phyloP scores from a whole-genome alignment of 2,888 invertebrate genomes.

The Phaonia tiefii region DNA sequence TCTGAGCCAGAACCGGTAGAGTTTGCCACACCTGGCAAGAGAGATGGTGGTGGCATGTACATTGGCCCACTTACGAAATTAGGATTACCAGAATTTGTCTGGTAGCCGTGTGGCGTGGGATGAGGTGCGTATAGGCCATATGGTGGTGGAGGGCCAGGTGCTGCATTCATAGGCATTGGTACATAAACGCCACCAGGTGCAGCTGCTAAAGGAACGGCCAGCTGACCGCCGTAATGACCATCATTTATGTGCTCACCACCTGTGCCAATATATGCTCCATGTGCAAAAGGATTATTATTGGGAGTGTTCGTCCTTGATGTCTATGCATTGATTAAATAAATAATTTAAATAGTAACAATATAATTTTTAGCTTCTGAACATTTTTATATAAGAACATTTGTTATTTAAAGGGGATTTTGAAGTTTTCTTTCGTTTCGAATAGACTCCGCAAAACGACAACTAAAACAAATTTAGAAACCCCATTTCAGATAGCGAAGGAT shows the following conservation, averaged over 20 bases:
- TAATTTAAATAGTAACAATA: no score
- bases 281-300: constrained; percentile 57
- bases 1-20: constrained; percentile 29
- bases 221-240: constrained; percentile 58
- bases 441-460: no score
- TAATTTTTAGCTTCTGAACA: no score
- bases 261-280: constrained; percentile 55
- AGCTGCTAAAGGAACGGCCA: constrained; percentile 49
- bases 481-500: no score
- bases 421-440: no score
- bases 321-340: constrained; percentile 33
- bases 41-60: constrained; percentile 45
- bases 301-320: constrained; percentile 65
- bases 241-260: constrained; percentile 48
- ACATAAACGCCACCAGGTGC: constrained; percentile 67
- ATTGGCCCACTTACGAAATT: constrained; percentile 50
- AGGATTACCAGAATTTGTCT: constrained; percentile 56
- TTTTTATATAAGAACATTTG: no score
- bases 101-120: constrained; percentile 62
- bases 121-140: constrained; percentile 72
- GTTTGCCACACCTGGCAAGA: constrained; percentile 17
- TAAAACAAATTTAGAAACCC: no score
- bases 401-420: no score
- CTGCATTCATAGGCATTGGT: constrained; percentile 67
- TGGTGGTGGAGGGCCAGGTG: constrained; percentile 61